phyloP scores from a whole-genome alignment of 2,113 vertebrate genomes.

The Actinemys pallida region DNA sequence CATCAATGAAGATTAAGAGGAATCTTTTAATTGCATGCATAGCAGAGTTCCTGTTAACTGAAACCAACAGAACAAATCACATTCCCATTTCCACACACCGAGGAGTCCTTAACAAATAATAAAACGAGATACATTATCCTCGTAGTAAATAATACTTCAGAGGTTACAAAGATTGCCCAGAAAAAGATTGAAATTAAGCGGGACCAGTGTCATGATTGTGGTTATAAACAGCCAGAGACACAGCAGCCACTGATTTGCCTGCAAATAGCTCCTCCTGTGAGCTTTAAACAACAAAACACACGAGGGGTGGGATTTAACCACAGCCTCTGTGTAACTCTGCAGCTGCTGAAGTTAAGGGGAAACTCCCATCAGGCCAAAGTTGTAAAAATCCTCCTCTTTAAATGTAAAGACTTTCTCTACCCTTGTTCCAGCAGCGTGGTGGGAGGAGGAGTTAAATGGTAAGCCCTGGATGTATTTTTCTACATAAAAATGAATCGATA shows the following conservation, averaged over 20 bases:
- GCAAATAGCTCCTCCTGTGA: neutral
- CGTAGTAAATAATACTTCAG: neutral
- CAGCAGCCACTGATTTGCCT: neutral
- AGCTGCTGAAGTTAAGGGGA: neutral
- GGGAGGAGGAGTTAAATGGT: neutral
- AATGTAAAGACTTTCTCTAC: neutral
- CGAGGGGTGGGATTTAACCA: neutral
- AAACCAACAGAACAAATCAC: neutral
- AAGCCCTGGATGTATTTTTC: neutral
- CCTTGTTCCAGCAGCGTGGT: neutral
- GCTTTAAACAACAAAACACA: neutral
- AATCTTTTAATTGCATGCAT: conserved; percentile 17
- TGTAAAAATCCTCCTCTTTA: neutral
- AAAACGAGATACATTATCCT: neutral
- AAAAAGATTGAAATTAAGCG: neutral
- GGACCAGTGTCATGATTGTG: neutral
- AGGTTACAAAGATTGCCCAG: neutral
- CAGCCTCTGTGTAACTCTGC: neutral
- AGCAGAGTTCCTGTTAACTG: neutral
- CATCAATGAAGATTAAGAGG: neutral
- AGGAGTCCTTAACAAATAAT: neutral
- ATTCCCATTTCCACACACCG: neutral
- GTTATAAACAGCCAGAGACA: neutral
- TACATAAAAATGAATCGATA: neutral
- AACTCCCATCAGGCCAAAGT: neutral